Conservation (phyloP, 2,797 vertebrate species). For the Acridotheres tristis region DNA sequence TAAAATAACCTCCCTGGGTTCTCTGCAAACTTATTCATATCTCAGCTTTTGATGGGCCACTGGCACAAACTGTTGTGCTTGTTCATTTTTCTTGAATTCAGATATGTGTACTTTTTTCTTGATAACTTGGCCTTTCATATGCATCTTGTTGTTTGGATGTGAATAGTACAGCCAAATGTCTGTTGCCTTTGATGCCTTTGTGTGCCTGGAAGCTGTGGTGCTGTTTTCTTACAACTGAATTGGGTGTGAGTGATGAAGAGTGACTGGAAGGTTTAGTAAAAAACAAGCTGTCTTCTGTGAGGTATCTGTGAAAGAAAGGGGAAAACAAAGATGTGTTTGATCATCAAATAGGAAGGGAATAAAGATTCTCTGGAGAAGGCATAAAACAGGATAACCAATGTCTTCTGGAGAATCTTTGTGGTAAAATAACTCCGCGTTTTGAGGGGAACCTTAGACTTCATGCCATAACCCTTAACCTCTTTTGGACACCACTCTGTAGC, state of each 20-base stretch:
- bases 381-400: background rate
- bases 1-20: background rate
- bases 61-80: background rate
- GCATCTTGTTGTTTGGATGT: background rate
- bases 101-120: background rate
- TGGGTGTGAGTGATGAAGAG: background rate
- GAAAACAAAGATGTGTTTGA: background rate
- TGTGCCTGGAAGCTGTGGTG: background rate
- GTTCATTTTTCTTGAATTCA: background rate
- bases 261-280: background rate
- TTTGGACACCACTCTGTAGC: background rate
- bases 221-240: background rate
- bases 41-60: background rate
- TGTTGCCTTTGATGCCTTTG: background rate
- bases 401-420: background rate
- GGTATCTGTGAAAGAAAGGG: background rate
- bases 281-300: background rate
- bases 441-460: background rate
- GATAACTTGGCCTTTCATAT: background rate
- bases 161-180: background rate
- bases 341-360: background rate
- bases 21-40: background rate
- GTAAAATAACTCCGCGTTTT: background rate
- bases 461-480: background rate
- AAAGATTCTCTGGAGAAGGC: background rate